Evolutionary conservation across 2,113 vertebrate genomes (phyloP), one percentile per base, ranked within the genome.

Genomic region (Eleginops maclovinus): DNA sequence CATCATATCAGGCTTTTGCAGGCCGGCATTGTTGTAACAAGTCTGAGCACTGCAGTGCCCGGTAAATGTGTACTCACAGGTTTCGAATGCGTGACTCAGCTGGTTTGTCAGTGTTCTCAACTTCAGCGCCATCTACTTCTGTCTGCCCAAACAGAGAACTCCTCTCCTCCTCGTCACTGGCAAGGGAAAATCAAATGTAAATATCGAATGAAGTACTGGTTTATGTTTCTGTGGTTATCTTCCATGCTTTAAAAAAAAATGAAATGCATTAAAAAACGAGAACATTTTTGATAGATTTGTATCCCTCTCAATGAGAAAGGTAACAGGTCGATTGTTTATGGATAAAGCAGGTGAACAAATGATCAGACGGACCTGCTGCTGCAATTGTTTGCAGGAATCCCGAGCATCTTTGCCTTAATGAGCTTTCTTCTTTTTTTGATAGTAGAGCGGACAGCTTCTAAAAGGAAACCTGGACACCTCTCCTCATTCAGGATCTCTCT

Each of bases 371-470:
- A 98, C 98, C 96, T 98, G 95, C 95, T 97, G 94, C 95, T 96
- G 0, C 87, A 95, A 0, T 95, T 87, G 22, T 95, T 95, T 59
- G 94, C 96, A 0, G 69, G 71, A 0, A 95, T 97, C 21, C 98
- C 98, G 61, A 99, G 93, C 98, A 99, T 99, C 91, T 99, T 99
- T 19, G 97, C 96, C 72, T 98, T 96, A 79, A 99, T 98, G 83
- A 98, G 94, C 43, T 92, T 97, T 62, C 95, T 95, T 90, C 94
- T 96, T 62, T 95, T 97, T 81, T 91, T 96, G 79, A 99, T 95
- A 56, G 95, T 94, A 1, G 96, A 94, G 58, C 96, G 96, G 84
- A 97, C 94, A 0, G 97, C 97, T 9, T 96, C 94, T 17, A 99
- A 74, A 58, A 99, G 93, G 77, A 99, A 96, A 15, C 94, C 86